Base-by-base conservation (phyloP, 2,797 vertebrate genomes). In the Rhynchonycteris naso region DNA sequence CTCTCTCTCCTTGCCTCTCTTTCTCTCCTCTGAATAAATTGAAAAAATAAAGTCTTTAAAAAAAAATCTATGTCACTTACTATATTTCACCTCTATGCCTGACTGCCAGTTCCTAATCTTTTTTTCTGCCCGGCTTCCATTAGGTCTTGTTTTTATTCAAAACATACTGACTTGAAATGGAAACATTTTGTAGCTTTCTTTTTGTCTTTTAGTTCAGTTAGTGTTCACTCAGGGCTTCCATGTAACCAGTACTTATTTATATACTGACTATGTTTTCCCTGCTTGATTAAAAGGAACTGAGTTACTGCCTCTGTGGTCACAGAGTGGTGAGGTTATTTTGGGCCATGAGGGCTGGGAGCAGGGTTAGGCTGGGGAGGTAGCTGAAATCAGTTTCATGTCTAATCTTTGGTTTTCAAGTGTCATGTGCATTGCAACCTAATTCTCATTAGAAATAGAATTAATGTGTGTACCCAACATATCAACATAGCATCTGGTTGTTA, bases 241-340 rank as follows among this genome's bases (percentile, higher is more conserved):
- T 66, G 61, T 63, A 86, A 96, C 84, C 75, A 88, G 69, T 88
- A 56, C 38, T 93, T 91, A 88, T 47, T 92, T 91, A 95, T 35
- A 79, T 35, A 79, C 30, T 81, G 80, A 71, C 61, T 71, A 72
- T 79, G 82, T 88, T 95, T 96, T 93, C 90, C 75, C 59, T 96
- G 75, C 52, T 30, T 80, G 69, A 90, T 88, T 89, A 83, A 94
- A 95, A 95, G 96, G 93, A 97, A 96, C 94, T 78, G 52, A 95
- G 91, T 76, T 82, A 52, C 47, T 80, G 86, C 66, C 65, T 93
- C 65, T 58, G 78, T 43, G 87, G 90, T 93, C 59, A 86, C 74
- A 92, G 75, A 75, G 81, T 72, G 86, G 93, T 68, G n/a, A 96
- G 88, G 94, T 96, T 97, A 97, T 94, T 96, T 84, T 91, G 90